These are phyloP conservation scores for Tursiops truncatus DNA, from an alignment of 2,113 vertebrate species.

Conservation along the genomic window DNA sequence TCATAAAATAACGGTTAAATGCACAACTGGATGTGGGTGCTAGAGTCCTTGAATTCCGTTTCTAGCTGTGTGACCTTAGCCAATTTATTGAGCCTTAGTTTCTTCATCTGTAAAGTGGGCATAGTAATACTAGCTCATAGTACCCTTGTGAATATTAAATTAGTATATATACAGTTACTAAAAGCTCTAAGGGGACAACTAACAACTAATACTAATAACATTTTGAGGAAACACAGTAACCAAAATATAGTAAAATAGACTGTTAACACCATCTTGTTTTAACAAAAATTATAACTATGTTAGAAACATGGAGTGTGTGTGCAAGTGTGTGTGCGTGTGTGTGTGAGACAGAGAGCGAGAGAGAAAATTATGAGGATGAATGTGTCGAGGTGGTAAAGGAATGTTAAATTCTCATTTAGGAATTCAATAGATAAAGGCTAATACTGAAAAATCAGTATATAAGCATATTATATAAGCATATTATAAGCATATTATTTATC, in stretches of 20 bases:
- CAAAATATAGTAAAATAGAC: background rate
- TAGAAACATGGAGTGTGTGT: background rate
- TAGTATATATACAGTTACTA: background rate
- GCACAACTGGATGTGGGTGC: background rate
- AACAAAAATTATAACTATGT: background rate
- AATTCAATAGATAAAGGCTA: background rate
- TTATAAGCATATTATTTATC: background rate
- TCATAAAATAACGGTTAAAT: background rate
- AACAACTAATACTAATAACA: background rate
- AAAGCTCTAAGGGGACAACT: background rate
- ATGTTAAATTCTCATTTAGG: background rate
- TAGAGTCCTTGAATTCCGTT: background rate
- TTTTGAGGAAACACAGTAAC: background rate
- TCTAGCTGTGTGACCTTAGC: background rate
- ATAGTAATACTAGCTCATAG: background rate
- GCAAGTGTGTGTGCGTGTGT: background rate
- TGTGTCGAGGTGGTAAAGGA: background rate
- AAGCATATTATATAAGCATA: background rate
- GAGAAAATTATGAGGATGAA: background rate
- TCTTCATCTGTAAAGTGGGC: background rate
- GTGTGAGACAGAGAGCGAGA: background rate
- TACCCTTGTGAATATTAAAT: background rate
- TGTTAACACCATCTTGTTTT: background rate
- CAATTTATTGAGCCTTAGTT: background rate
- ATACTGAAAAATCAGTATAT: conserved; percentile 31